Conservation (phyloP, 2,113 vertebrate genomes). For the Crocuta crocuta region DNA sequence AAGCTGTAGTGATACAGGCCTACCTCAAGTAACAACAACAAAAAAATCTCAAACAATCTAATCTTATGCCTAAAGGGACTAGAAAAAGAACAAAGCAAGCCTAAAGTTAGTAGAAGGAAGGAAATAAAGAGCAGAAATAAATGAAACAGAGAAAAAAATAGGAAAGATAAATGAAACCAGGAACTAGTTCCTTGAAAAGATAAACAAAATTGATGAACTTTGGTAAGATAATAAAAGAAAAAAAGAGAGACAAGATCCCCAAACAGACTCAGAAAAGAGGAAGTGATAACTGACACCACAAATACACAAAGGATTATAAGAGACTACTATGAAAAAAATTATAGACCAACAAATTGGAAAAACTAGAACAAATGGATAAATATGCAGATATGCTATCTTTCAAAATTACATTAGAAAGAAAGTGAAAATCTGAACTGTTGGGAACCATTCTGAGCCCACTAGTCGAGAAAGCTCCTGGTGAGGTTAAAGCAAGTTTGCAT, state of each 20-base stretch:
- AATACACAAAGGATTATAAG: background rate
- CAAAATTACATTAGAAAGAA: background rate
- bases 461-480: too few species aligned
- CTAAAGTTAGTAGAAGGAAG: background rate
- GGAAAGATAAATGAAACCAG: background rate
- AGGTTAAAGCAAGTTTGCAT: too few species aligned
- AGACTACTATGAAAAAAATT: background rate
- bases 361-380: background rate
- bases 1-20: background rate
- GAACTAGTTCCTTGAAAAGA: background rate
- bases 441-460: too few species aligned
- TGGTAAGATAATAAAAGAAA: background rate
- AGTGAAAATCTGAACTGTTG: background rate
- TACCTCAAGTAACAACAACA: background rate
- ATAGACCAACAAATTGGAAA: background rate
- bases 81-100: background rate
- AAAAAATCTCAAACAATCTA: background rate
- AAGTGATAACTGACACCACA: background rate
- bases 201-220: background rate
- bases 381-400: background rate
- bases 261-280: background rate
- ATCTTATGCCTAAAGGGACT: background rate
- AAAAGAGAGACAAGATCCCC: background rate
- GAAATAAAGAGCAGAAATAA: background rate
- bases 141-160: background rate